Evolutionary conservation across 2,113 vertebrate species (phyloP), one percentile per base, ranked within the genome.

Genomic region (Uria lomvia): DNA sequence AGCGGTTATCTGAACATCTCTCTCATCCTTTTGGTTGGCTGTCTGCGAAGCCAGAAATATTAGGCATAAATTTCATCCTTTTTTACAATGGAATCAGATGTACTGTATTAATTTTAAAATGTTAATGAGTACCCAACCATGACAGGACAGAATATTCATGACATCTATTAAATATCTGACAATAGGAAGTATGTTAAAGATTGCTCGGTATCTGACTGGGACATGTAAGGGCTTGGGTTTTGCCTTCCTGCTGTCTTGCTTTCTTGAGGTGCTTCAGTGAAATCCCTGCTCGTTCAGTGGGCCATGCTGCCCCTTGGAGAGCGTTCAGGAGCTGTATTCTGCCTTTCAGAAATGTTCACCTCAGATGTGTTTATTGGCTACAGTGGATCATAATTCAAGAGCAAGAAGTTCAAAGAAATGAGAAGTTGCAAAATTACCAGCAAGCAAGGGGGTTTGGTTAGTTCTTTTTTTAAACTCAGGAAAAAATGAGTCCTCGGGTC

Each of bases 61-160:
- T 55, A 67, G 70, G 70, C 94, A 62, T 74, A 84, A 62, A 78
- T 85, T 66, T 94, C 50, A 45, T 92, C 86, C 78, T 95, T 89
- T 96, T 72, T 42, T 3, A 17, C 45, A 95, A 92, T 88, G 66
- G 92, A 86, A 92, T 95, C 59, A 67, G 82, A 43, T 50, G 73
- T 73, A 59, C 73, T 85, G 83, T 81, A 63, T 97, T 94, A 79
- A 93, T 92, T 82, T 93, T 66, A 86, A 90, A 15, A 14, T 76
- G 74, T 81, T 94, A 93, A 88, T 88, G 79, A 89, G 84, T 94
- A 27, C 60, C 75, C 88, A 96, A 12, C 84, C 20, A 2, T 94
- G 82, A 87, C 86, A 86, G 60, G 62, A 66, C 79, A 96, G 78
- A 86, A 77, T 65, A 79, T 75, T 92, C 9, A 9, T 82, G 55